Base-by-base conservation (phyloP, 2,888 invertebrate species). In the Formica aserva region DNA sequence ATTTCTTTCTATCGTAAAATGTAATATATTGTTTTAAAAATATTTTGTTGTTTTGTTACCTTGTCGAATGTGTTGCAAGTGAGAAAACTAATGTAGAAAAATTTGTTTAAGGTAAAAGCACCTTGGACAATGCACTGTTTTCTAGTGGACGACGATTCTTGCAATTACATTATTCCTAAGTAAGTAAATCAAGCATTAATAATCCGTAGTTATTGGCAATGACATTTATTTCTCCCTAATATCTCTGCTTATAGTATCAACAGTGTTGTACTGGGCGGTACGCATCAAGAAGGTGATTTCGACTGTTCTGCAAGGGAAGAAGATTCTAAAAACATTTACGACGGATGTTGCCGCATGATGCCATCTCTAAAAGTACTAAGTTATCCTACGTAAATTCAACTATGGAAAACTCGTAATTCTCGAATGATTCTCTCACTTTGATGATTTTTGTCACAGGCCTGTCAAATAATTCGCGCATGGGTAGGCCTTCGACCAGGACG, bases 101-200 rank as follows among this genome's bases (percentile, higher is more conserved):
- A 29, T 71, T 74, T 67, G 83, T 94, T 93, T 8, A 87, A 96
- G 97, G 96, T 97, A 1, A 94, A 95, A 77, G 97, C 98, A 3
- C 96, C 97, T 0, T 97, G 97, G 97, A 90, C 97, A 3, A 96
- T 95, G 85, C 95, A 96, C 69, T 95, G 95, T 1, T 90, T 97
- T n/a, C 86, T 97, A 1, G 96, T 96, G 85, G 96, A 96, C 75
- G 95, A 96, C 85, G 95, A 95, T 48, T 95, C 95, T 78, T 96
- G 96, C 45, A 95, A 96, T 92, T 98, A 98, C 90, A 96, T 98
- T 15, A 97, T 98, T 93, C 97, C 98, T 18, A 98, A 98, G 97
- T 97, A 98, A 98, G 97, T 97, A 95, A 95, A 95, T 41, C 5
- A 63, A 41, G 48, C 22, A 41, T 48, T 45, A 63, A 41, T 32